phyloP scores from a whole-genome alignment of 2,888 invertebrate genomes.

The Tiliacea citrago region DNA sequence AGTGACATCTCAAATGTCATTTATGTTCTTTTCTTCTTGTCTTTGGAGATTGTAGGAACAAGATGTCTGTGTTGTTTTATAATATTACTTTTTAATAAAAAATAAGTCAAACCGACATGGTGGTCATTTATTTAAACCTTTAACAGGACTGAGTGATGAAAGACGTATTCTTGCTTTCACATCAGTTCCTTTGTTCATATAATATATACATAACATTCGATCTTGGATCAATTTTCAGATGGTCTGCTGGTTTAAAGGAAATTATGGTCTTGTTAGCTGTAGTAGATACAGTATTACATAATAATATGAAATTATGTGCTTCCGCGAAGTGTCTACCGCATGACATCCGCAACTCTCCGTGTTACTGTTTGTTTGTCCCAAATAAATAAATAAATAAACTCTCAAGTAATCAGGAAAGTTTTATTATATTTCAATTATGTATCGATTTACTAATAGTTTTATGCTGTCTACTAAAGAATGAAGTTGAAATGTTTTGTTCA shows the following conservation, averaged over 20 bases:
- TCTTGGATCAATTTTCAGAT: background rate
- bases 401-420: background rate
- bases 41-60: too few species aligned
- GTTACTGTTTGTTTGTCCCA: too few species aligned
- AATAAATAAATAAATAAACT: too few species aligned
- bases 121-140: too few species aligned
- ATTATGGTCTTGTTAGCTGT: background rate
- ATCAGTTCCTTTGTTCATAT: background rate
- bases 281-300: background rate
- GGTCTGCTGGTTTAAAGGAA: background rate
- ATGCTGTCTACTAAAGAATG: background rate
- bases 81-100: too few species aligned
- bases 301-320: background rate
- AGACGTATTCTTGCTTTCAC: background rate
- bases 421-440: background rate
- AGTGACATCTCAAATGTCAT: too few species aligned
- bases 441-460: background rate
- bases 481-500: background rate
- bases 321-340: background rate
- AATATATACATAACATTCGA: background rate
- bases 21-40: too few species aligned
- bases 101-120: too few species aligned
- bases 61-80: too few species aligned
- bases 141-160: background rate
- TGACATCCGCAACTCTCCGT: slow-evolving; percentile 15